Evolutionary conservation across 2,113 vertebrate species (phyloP).

Genomic region (Spermophilus dauricus): DNA sequence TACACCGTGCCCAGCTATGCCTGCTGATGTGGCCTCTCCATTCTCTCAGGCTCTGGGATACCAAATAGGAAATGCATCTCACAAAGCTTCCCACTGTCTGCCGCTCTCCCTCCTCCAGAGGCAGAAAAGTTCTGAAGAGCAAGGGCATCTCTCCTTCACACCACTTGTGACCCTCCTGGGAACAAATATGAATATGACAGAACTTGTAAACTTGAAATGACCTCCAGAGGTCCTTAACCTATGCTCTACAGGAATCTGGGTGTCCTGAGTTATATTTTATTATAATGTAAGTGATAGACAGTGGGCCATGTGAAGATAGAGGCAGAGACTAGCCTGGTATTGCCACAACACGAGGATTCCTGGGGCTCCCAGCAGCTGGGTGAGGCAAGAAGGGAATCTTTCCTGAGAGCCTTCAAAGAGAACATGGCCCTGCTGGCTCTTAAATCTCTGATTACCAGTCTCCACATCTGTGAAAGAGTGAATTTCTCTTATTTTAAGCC

Average conservation of each 20-base stretch:
- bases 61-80: not conserved
- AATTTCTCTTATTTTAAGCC: not conserved
- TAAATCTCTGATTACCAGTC: not conserved
- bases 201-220: not conserved
- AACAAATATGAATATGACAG: not conserved
- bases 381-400: not conserved
- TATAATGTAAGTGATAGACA: too few species aligned
- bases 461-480: not conserved
- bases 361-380: too few species aligned
- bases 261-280: not conserved
- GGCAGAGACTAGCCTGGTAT: not conserved
- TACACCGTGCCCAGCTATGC: too few species aligned
- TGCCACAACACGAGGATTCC: not conserved
- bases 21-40: not conserved
- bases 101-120: not conserved
- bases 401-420: not conserved
- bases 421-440: not conserved
- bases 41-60: not conserved
- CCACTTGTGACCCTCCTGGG: not conserved
- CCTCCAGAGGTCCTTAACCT: not conserved
- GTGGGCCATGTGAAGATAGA: not conserved
- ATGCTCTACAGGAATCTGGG: not conserved
- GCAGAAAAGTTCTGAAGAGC: not conserved
- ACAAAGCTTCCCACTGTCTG: not conserved
- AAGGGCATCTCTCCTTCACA: not conserved